Base-by-base conservation (phyloP, 2,113 vertebrate genomes). In the Plecturocebus donacophilus region DNA sequence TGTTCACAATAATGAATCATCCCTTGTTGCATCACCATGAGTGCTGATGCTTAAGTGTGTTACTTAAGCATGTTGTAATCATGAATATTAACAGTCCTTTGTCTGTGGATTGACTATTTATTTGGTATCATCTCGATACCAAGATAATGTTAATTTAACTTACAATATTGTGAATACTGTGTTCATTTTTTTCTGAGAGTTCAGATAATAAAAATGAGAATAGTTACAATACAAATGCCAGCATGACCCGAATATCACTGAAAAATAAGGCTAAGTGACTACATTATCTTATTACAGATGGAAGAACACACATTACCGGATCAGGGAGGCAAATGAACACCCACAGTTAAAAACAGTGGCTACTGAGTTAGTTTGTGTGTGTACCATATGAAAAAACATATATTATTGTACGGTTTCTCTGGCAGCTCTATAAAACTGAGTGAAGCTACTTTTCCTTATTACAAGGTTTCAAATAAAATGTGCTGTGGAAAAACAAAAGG, bases 91-190 rank as follows among this genome's bases (percentile, higher is more conserved):
- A 81, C 25, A 81, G 27, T 27, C n/a, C 32, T 95, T 85, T 93
- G 54, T n/a, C 68, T 64, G 40, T 47, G 14, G 19, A 70, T 32
- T 75, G n/a, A 47, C 32, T 64, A 2, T 66, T 91, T 75, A 61
- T 40, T 90, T 96, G n/a, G 21, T 56, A 73, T 47, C 45, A 70
- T 75, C 40, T 90, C 92, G 32, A 19, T 40, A 68, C 40, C 30
- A 11, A 92, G 64, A 40, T 84, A 47, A 84, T 52, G 35, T 23
- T 81, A 87, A 94, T 52, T 96, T 95, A 94, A 96, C 95, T 91
- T 97, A 77, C 64, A 85, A 88, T n/a, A 80, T 1, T 86, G 64
- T 42, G 42, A 83, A 87, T 70, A 61, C n/a, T 42, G 25, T 76
- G 42, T 49, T 83, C 35, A 90, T 54, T 76, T 96, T 92, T 87